Conservation (phyloP, 2,888 invertebrate species). For the Entomobrya multifasciata region DNA sequence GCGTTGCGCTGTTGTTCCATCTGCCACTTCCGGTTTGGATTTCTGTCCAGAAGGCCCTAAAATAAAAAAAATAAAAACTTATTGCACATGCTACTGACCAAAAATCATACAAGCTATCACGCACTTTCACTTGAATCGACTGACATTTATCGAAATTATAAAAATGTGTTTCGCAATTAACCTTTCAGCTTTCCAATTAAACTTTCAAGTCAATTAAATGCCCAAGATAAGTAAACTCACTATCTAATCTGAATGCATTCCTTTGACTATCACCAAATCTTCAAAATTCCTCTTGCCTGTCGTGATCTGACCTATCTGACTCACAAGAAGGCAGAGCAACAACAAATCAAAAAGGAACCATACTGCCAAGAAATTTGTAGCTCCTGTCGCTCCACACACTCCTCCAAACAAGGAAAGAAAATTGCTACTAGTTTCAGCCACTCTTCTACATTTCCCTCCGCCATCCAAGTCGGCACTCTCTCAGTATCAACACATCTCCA, state of each 20-base stretch:
- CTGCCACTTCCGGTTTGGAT: background rate
- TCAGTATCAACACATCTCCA: background rate
- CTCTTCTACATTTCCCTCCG: constrained; percentile 1
- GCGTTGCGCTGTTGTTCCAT: constrained; percentile 2
- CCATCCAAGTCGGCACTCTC: background rate
- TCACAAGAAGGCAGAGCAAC: background rate
- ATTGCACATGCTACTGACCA: too few species aligned
- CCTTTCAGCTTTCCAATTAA: too few species aligned
- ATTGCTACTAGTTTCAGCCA: constrained; percentile 7
- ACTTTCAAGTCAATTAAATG: too few species aligned
- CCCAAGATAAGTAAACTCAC: too few species aligned
- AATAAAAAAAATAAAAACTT: too few species aligned
- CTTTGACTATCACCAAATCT: too few species aligned
- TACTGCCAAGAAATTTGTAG: constrained; percentile 39
- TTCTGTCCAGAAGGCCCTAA: background rate
- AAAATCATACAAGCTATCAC: too few species aligned
- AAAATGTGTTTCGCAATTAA: too few species aligned
- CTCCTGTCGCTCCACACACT: constrained; percentile 6
- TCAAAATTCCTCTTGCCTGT: too few species aligned
- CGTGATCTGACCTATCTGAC: background rate
- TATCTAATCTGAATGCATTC: too few species aligned
- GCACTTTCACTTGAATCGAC: too few species aligned
- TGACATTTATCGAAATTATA: too few species aligned
- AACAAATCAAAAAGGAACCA: constrained; percentile 12
- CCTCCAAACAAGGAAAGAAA: constrained; percentile 13